These are phyloP conservation scores for Microcebus lehilahytsara DNA, from an alignment of 2,113 vertebrate species.

Conservation along the genomic window DNA sequence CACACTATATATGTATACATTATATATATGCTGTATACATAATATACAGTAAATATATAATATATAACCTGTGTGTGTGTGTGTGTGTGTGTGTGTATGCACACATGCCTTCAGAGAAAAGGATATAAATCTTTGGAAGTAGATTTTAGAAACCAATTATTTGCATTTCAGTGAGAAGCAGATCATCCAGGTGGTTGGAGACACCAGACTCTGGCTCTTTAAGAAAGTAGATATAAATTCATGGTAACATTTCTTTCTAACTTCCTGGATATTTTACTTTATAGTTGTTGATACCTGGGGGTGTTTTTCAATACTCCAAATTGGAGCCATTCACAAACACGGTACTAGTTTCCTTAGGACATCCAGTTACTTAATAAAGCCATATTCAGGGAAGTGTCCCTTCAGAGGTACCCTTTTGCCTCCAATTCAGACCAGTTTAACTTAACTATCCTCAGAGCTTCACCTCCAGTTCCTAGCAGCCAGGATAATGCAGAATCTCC, in stretches of 20 bases:
- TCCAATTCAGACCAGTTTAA: slow-evolving; percentile 21
- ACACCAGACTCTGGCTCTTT: background rate
- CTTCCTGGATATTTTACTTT: background rate
- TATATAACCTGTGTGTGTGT: too few relatives aligned
- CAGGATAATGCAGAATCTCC: background rate
- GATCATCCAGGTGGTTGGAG: background rate
- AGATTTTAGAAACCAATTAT: slow-evolving; percentile 2
- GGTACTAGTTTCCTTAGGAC: background rate
- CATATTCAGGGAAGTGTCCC: background rate
- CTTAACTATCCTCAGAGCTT: slow-evolving; percentile 1
- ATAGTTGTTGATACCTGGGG: background rate
- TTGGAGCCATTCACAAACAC: slow-evolving; percentile 10
- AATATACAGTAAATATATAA: too few relatives aligned
- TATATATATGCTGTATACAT: too few relatives aligned
- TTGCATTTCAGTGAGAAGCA: slow-evolving; percentile 10
- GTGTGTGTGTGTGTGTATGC: too few relatives aligned
- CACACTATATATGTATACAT: too few relatives aligned
- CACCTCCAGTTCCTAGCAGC: slow-evolving; percentile 21
- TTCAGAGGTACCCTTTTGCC: background rate
- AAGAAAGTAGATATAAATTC: background rate
- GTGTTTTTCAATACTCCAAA: slow-evolving; percentile 28
- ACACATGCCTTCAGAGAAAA: background rate
- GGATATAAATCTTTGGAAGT: background rate
- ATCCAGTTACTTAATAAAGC: background rate
- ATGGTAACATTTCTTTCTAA: slow-evolving; percentile 9